These are phyloP conservation scores for Noctua fimbriata DNA, from an alignment of 2,888 invertebrate genomes.

Conservation along the genomic window DNA sequence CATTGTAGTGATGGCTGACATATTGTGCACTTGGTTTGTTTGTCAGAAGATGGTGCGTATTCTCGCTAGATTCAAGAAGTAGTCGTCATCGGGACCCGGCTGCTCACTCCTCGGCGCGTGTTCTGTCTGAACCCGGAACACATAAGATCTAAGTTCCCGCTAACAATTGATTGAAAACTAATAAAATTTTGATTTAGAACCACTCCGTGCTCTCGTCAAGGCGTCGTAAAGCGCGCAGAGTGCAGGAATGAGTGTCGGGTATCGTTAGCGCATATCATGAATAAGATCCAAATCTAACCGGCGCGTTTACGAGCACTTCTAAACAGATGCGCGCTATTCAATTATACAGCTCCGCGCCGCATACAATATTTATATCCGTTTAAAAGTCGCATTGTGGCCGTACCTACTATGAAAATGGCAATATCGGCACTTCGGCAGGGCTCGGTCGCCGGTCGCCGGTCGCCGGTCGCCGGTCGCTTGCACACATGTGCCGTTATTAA, in stretches of 20 bases:
- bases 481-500: constrained; percentile 71
- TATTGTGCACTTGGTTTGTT: not conserved
- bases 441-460: constrained; percentile 4
- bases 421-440: constrained; percentile 41
- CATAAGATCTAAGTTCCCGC: constrained; percentile 12
- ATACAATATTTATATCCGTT: constrained; percentile 66
- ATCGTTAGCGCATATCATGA: constrained; percentile 67
- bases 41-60: not conserved
- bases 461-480: not conserved
- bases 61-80: not conserved
- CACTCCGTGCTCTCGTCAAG: constrained; percentile 38
- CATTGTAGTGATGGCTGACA: not conserved
- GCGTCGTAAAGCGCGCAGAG: constrained; percentile 36
- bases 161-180: constrained; percentile 56
- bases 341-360: constrained; percentile 58
- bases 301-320: constrained; percentile 62
- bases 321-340: constrained; percentile 64
- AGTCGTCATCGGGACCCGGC: not conserved
- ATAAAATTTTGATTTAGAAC: constrained; percentile 52
- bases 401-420: constrained; percentile 57
- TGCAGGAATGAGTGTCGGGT: not conserved
- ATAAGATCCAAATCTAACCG: constrained; percentile 59
- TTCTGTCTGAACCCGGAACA: constrained; percentile 47
- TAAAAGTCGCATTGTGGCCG: constrained; percentile 54
- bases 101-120: not conserved